These are phyloP conservation scores for Acarapis woodi DNA, from an alignment of 1,140 invertebrate genomes.

Conservation along the genomic window DNA sequence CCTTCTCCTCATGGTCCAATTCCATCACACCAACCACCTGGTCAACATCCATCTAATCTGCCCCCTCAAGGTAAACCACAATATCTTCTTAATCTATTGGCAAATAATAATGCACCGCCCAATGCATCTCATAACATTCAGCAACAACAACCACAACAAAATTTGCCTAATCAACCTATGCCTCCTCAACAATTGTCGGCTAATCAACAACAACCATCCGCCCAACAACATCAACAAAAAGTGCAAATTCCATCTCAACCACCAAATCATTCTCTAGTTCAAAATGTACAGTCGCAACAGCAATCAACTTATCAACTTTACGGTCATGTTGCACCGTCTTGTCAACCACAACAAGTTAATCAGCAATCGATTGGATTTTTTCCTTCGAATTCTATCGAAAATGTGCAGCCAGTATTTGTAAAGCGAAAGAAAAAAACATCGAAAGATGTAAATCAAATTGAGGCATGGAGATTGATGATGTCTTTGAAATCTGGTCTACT, in stretches of 20 bases:
- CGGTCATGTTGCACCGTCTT: too few relatives aligned
- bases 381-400: conserved; percentile 74
- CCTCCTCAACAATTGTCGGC: background rate
- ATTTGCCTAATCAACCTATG: too few relatives aligned
- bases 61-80: too few relatives aligned
- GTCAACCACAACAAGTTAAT: background rate
- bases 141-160: too few relatives aligned
- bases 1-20: too few relatives aligned
- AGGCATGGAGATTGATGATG: conserved; percentile 94
- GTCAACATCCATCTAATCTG: too few relatives aligned
- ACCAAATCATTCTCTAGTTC: background rate
- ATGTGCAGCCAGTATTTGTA: conserved; percentile 47
- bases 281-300: conserved; percentile 9
- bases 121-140: too few relatives aligned
- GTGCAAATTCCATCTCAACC: background rate
- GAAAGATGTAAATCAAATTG: conserved; percentile 49
- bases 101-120: too few relatives aligned
- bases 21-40: too few relatives aligned
- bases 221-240: background rate
- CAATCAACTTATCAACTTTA: too few relatives aligned
- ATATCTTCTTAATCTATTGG: too few relatives aligned
- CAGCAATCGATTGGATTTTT: conserved; percentile 55
- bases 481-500: conserved; percentile 73
- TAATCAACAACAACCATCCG: background rate
- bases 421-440: conserved; percentile 48